phyloP scores from a whole-genome alignment of 2,113 vertebrate species.

The Gobio gobio region DNA sequence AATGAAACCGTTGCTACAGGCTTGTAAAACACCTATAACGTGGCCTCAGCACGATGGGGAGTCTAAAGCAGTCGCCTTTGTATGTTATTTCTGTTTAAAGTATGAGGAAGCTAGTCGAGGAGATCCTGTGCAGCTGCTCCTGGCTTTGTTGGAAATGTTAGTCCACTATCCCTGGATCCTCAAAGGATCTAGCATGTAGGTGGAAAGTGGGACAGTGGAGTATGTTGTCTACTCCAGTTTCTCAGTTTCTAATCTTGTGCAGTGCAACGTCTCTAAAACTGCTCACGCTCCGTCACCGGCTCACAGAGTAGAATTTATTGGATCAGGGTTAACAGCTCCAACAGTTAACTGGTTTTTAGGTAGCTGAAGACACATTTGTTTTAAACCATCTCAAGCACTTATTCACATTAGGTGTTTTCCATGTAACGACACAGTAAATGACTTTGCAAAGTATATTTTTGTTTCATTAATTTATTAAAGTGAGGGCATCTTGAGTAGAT shows the following conservation, averaged over 20 bases:
- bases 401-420: neutral
- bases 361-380: neutral
- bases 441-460: neutral
- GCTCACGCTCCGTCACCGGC: neutral
- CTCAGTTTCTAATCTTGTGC: slow-evolving; percentile 22
- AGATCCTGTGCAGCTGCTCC: neutral
- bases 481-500: too few relatives aligned
- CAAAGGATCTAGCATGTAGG: slow-evolving; percentile 26
- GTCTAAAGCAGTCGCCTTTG: neutral
- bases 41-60: neutral
- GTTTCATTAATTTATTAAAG: neutral
- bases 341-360: neutral
- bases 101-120: neutral
- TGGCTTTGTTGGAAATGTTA: slow-evolving; percentile 20
- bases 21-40: slow-evolving; percentile 43
- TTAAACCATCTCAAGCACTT: neutral
- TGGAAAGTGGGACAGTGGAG: slow-evolving; percentile 34
- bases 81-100: slow-evolving; percentile 6
- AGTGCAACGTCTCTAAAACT: slow-evolving; percentile 11
- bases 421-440: neutral
- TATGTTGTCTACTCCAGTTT: slow-evolving; percentile 36
- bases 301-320: slow-evolving; percentile 18
- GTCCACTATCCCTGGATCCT: neutral
- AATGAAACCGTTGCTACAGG: slow-evolving; percentile 32
- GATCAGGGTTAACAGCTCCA: neutral